Evolutionary conservation across 2,888 invertebrate species (phyloP), one percentile per base, ranked within the genome.

Genomic region (Nasonia oneida): DNA sequence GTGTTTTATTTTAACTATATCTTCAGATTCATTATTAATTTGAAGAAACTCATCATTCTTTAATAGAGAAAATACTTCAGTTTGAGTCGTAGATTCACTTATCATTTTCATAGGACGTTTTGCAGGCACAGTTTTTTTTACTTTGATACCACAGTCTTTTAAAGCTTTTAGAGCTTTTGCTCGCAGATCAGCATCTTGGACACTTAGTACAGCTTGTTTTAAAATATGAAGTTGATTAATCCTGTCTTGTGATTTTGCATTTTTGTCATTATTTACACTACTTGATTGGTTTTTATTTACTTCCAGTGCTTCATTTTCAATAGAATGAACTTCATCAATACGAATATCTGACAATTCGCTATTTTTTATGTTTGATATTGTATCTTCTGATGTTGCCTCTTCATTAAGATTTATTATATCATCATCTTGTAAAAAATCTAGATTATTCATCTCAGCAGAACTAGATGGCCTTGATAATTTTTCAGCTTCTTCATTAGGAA

Each of bases 141-240:
- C 86, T 1, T 90, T 89, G 33, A 91, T 90, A 10, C 91, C 91
- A 81, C 92, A 93, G 14, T 92, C 90, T 0, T 89, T 89, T 3
- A 93, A 87, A 12, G 91, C 92, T 75, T 90, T 88, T 18, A 93
- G 74, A 4, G 93, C 92, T 78, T 90, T 90, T 18, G 88, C 86
- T n/a, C 90, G 87, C 14, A 93, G 84, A 14, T 89, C 86, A 37
- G 88, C 83, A 77, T 93, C 91, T 4, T 87, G 89, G 0, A 91
- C 88, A n/a, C 89, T 90, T 12, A 88, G 90, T 14, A 92, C 79
- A 29, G 92, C 92, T 85, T 91, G 89, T 71, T 90, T 88, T 15
- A 93, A 88, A 57, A 92, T 90, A 78, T 84, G 87, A 53, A 90
- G 88, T 77, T 88, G 87, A 15, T 88, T 86, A 33, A 81, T 71